A percentile compares a stretch with the other conserved stretches of the same genome.
Evolutionary conservation across 2,888 invertebrate species (phyloP).

Genomic region (Hedya salicella): DNA sequence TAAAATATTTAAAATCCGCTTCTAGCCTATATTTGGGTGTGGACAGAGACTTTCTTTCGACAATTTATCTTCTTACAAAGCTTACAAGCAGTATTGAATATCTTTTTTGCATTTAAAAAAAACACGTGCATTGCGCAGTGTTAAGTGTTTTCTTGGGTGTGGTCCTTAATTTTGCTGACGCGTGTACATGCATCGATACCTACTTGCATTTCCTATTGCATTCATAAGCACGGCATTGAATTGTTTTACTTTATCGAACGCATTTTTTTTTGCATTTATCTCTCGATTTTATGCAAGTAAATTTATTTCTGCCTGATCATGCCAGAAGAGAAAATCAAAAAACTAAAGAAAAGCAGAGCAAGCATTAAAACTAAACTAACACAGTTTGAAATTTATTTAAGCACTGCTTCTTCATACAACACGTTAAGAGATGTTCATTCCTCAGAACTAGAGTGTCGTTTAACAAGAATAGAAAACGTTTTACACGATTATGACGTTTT

Average conservation of each 20-base stretch:
- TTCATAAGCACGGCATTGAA: background rate
- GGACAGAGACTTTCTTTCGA: background rate
- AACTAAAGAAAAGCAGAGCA: too few relatives aligned
- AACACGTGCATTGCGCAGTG: background rate
- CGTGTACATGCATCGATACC: background rate
- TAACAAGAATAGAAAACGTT: background rate
- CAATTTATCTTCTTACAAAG: background rate
- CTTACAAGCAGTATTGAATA: background rate
- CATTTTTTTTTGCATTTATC: too few relatives aligned
- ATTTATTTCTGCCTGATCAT: too few relatives aligned
- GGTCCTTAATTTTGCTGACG: background rate
- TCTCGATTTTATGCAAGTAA: too few relatives aligned
- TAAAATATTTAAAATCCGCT: background rate
- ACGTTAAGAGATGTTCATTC: background rate
- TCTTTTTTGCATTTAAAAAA: background rate
- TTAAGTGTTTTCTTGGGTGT: background rate
- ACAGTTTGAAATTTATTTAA: background rate
- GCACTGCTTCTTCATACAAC: too few relatives aligned
- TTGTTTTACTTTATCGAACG: too few relatives aligned
- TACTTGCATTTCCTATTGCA: background rate
- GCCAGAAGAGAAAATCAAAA: too few relatives aligned
- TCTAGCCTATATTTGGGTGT: slow-evolving; percentile 8
- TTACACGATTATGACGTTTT: too few relatives aligned
- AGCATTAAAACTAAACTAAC: too few relatives aligned
- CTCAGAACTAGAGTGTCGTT: slow-evolving; percentile 7